Conservation (phyloP, 2,113 vertebrate genomes). For the Varanus komodoensis region DNA sequence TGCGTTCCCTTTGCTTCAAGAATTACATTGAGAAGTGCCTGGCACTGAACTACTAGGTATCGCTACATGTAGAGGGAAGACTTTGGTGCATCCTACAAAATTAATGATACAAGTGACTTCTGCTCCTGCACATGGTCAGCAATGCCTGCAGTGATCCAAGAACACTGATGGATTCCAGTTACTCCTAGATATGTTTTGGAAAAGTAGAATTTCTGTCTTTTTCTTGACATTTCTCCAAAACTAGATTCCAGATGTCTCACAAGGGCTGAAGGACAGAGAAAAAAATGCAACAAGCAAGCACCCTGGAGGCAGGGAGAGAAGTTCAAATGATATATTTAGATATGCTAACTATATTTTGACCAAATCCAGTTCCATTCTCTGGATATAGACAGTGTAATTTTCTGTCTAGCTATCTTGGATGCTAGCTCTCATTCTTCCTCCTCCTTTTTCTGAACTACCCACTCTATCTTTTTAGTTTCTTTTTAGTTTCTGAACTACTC, state of each 20-base stretch:
- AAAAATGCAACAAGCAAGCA: background rate
- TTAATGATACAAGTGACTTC: background rate
- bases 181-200: background rate
- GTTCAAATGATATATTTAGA: background rate
- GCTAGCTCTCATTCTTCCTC: background rate
- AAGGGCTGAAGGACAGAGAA: background rate
- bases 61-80: conserved; percentile 26
- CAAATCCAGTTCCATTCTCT: conserved; percentile 17
- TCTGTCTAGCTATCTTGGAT: background rate
- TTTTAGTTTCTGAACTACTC: background rate
- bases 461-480: background rate
- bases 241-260: background rate
- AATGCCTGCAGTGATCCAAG: background rate
- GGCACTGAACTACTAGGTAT: background rate
- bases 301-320: background rate
- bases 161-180: background rate
- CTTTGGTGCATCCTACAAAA: background rate
- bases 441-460: background rate
- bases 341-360: background rate
- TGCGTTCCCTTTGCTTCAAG: background rate
- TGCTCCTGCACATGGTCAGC: background rate
- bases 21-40: background rate
- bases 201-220: too few relatives aligned
- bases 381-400: background rate
- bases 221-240: too few relatives aligned